Conservation (phyloP, 2,113 vertebrate species). For the Dryoscopus gambensis region DNA sequence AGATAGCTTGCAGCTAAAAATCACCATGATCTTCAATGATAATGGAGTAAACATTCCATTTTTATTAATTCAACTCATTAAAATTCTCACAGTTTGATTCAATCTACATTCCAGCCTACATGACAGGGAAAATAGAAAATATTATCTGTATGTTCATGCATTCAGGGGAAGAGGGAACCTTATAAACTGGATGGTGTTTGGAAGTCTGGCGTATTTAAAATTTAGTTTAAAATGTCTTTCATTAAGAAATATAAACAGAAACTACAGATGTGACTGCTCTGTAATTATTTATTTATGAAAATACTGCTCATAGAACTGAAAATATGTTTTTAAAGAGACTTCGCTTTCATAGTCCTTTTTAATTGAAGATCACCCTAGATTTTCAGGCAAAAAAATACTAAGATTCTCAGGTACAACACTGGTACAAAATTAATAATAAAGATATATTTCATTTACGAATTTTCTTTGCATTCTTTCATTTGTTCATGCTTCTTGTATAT, state of each 20-base stretch:
- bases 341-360: not conserved
- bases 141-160: not conserved
- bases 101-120: not conserved
- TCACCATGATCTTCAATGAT: not conserved
- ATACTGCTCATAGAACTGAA: not conserved
- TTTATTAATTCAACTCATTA: not conserved
- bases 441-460: not conserved
- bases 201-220: not conserved
- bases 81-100: not conserved
- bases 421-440: not conserved
- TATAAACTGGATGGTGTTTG: not conserved
- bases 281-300: not conserved
- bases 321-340: not conserved
- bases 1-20: not conserved
- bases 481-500: not conserved
- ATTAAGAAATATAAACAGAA: not conserved
- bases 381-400: not conserved
- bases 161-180: not conserved
- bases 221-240: not conserved
- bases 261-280: not conserved
- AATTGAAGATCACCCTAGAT: not conserved
- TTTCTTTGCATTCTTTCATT: not conserved
- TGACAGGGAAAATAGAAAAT: not conserved
- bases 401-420: not conserved
- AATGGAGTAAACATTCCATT: not conserved